A percentile compares a stretch with the other conserved stretches of the same genome.
Conservation (phyloP, 2,888 invertebrate species). For the Merodon equestris region DNA sequence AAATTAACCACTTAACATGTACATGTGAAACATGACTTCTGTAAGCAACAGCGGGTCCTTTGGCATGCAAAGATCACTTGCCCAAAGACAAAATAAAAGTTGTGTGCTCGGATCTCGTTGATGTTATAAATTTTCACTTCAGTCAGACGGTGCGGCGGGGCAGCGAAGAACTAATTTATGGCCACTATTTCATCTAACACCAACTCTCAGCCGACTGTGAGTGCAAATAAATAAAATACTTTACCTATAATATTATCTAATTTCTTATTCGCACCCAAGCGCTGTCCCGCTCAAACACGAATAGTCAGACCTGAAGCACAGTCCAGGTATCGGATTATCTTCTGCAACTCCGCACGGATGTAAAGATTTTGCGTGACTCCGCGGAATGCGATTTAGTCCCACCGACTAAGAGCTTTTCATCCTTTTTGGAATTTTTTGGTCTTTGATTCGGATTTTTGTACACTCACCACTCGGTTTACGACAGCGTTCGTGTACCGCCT, state of each 20-base stretch:
- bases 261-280: conserved; percentile 63
- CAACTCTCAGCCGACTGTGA: conserved; percentile 56
- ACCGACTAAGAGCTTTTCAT: conserved; percentile 27
- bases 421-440: conserved; percentile 16
- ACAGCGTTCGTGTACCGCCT: conserved; percentile 13
- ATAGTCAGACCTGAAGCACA: conserved; percentile 21
- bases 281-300: conserved; percentile 5
- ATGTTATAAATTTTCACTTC: conserved; percentile 53
- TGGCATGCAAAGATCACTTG: conserved; percentile 22
- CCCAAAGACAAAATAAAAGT: conserved; percentile 14
- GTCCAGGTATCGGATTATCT: conserved; percentile 4
- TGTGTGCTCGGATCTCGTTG: conserved; percentile 47
- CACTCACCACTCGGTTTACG: neutral
- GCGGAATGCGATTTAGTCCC: conserved; percentile 40
- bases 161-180: conserved; percentile 52
- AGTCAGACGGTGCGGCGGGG: neutral
- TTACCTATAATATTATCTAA: conserved; percentile 65
- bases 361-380: no score
- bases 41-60: no score
- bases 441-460: conserved; percentile 37
- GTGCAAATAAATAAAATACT: conserved; percentile 65
- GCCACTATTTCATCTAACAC: conserved; percentile 67
- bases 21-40: conserved; percentile 67
- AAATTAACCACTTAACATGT: conserved; percentile 67
- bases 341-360: conserved; percentile 10